These are phyloP conservation scores for Halisarca cf. caerulea DNA, from an alignment of 37 sponge, comb jelly and placozoan species.

Conservation along the genomic window DNA sequence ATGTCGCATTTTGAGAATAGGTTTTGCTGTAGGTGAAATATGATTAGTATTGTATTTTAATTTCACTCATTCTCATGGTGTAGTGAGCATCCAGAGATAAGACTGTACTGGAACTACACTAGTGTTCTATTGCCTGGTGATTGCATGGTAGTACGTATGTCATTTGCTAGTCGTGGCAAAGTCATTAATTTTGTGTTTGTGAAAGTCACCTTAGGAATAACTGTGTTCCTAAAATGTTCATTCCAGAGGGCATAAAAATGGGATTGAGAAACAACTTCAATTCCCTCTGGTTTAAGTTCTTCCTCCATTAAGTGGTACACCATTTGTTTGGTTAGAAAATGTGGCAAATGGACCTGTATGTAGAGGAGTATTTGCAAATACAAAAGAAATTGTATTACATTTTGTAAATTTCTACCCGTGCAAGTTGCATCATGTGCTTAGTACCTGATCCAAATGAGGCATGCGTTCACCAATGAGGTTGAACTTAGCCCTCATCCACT, in stretches of 20 bases:
- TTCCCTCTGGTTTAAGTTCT: not conserved
- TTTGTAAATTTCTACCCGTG: no score
- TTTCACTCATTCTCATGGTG: no score
- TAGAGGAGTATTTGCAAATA: no score
- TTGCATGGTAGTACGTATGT: no score
- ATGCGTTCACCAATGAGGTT: not conserved
- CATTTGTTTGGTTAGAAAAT: not conserved
- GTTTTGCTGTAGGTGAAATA: not conserved
- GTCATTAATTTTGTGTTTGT: no score
- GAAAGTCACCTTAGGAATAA: constrained; percentile 2
- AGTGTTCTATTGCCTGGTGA: no score
- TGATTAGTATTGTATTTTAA: no score
- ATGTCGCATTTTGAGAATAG: not conserved
- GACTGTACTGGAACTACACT: no score
- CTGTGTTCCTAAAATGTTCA: not conserved
- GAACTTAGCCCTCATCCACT: not conserved
- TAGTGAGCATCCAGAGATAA: no score
- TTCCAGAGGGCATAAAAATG: not conserved
- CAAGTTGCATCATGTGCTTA: no score
- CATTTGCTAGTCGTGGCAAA: no score
- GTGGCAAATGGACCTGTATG: not conserved
- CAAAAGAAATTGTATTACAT: no score
- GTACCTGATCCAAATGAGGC: constrained; percentile 12
- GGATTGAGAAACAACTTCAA: not conserved
- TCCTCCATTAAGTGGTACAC: not conserved